Evolutionary conservation across 2,797 vertebrate genomes (phyloP), one percentile per base, ranked within the genome.

Genomic region (Trichosurus vulpecula): DNA sequence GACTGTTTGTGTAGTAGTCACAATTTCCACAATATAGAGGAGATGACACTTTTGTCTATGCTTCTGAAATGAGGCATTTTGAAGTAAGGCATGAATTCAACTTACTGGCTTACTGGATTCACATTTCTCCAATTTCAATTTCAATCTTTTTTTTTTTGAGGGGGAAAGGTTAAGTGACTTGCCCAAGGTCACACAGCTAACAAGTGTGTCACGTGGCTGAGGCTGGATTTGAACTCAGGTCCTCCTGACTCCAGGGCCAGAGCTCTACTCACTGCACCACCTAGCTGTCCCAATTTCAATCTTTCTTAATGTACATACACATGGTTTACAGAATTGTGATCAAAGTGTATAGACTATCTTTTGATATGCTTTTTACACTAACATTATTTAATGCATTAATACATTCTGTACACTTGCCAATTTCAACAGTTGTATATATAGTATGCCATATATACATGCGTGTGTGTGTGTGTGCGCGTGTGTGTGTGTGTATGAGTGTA

Each of bases 281-380:
- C n/a, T n/a, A n/a, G n/a, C n/a, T n/a, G n/a, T n/a, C n/a, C n/a
- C 51, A 92, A 52, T 58, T 31, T 96, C 51, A 5, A 4, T 56
- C 93, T 95, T 94, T 14, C 25, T n/a, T 61, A 90, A 91, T 57
- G 95, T 89, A 95, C 90, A 52, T 1, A 90, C 3, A 90, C 41
- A 56, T 25, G n/a, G 31, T 47, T 81, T 47, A 81, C 74, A 81
- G 8, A 47, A 81, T 81, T 81, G 41, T 81, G n/a, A 81, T 41
- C 41, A 47, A 47, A 22, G 6, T 55, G 14, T 55, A 52, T 51
- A 30, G 87, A 58, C 12, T 52, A 57, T 81, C 74, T 92, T 92
- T 94, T 90, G 54, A 96, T 93, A 41, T 74, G 56, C 74, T 93
- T 87, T 55, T 93, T 90, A 90, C 25, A 89, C 52, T 22, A 4